Conservation (phyloP, 1,140 invertebrate genomes). For the Galleria mellonella region DNA sequence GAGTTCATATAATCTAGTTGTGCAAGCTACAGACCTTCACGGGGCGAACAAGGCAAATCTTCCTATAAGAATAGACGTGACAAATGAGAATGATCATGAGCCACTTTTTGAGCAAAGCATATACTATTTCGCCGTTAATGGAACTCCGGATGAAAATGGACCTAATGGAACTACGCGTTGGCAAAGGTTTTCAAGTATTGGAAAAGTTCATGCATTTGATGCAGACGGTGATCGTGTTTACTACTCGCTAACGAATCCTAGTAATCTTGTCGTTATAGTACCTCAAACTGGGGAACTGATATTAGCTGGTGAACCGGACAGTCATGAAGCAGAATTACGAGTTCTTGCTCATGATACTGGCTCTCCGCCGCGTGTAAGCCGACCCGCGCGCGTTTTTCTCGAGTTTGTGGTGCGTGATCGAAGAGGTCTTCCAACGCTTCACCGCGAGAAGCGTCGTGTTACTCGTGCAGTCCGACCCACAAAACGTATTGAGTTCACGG, state of each 20-base stretch:
- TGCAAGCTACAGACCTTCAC: slow-evolving; percentile 84
- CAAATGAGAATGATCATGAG: slow-evolving; percentile 93
- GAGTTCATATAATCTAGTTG: slow-evolving; percentile 80
- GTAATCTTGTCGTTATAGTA: slow-evolving; percentile 87
- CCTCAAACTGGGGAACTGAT: slow-evolving; percentile 94
- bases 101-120: slow-evolving; percentile 85
- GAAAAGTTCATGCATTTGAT: slow-evolving; percentile 87
- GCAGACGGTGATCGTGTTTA: slow-evolving; percentile 91
- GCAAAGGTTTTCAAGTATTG: slow-evolving; percentile 86
- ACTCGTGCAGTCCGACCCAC: slow-evolving; percentile 92
- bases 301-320: slow-evolving; percentile 83
- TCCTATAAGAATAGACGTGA: slow-evolving; percentile 82
- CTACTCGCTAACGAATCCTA: slow-evolving; percentile 86
- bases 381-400: slow-evolving; percentile 83
- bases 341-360: slow-evolving; percentile 89
- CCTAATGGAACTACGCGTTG: slow-evolving; percentile 75
- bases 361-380: slow-evolving; percentile 80
- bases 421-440: slow-evolving; percentile 76
- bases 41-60: slow-evolving; percentile 84
- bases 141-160: slow-evolving; percentile 71
- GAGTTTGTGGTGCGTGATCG: slow-evolving; percentile 81
- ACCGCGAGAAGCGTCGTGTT: slow-evolving; percentile 86
- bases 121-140: slow-evolving; percentile 85
- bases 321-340: slow-evolving; percentile 80
- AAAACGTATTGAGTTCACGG: slow-evolving; percentile 93